A percentile compares a stretch with the other conserved stretches of the same genome.
These are phyloP conservation scores for Lissocephala sabroskyi DNA, from an alignment of 2,888 invertebrate species.

Conservation along the genomic window DNA sequence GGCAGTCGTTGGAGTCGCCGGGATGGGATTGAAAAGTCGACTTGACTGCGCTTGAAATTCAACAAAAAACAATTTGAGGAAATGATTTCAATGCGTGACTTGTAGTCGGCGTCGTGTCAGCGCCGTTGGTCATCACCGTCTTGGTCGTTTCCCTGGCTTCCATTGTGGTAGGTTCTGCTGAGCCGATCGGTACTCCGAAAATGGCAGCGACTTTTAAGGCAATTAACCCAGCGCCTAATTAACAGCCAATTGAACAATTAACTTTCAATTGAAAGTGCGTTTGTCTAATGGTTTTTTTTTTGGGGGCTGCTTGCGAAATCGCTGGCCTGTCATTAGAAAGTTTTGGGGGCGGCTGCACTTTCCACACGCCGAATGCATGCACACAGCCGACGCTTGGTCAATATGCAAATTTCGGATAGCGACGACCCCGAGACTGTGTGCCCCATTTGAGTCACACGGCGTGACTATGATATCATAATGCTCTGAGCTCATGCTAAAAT, in stretches of 20 bases:
- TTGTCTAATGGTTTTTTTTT: too few species aligned
- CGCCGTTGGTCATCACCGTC: slow-evolving; percentile 24
- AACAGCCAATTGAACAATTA: slow-evolving; percentile 34
- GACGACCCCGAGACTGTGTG: too few species aligned
- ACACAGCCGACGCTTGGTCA: slow-evolving; percentile 16
- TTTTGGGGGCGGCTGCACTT: slow-evolving; percentile 18
- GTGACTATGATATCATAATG: slow-evolving; percentile 46
- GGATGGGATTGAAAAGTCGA: too few species aligned
- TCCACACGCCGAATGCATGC: slow-evolving; percentile 30
- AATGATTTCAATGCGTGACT: slow-evolving; percentile 54
- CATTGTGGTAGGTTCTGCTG: too few species aligned
- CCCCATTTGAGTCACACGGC: too few species aligned
- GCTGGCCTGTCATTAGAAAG: slow-evolving; percentile 13
- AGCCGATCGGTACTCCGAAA: too few species aligned
- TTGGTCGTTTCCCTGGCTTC: slow-evolving; percentile 4
- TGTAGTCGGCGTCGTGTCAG: slow-evolving; percentile 35
- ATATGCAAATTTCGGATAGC: slow-evolving; percentile 40
- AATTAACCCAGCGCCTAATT: slow-evolving; percentile 35
- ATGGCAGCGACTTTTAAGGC: slow-evolving; percentile 23
- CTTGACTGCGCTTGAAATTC: too few species aligned
- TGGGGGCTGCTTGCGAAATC: slow-evolving; percentile 8
- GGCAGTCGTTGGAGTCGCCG: slow-evolving; percentile 16
- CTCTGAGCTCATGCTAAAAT: slow-evolving; percentile 40
- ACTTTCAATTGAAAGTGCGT: slow-evolving; percentile 36
- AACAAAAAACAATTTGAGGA: slow-evolving; percentile 32